A percentile compares a stretch with the other conserved stretches of the same genome.
These are phyloP conservation scores for Girardinichthys multiradiatus DNA, from an alignment of 2,113 vertebrate species.

Conservation along the genomic window DNA sequence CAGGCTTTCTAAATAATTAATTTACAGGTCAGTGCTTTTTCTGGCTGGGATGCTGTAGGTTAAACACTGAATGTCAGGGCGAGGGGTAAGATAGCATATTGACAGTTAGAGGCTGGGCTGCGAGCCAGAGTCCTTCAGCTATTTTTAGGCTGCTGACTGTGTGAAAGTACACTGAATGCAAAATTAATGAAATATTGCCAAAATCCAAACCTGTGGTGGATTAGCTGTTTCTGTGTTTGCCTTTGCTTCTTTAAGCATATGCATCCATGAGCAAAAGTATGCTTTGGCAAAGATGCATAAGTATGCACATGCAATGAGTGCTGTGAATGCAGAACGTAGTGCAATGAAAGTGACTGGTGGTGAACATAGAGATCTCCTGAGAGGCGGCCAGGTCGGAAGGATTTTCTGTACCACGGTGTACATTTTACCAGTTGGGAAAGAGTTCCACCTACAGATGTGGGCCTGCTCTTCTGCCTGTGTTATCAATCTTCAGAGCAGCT, in stretches of 20 bases:
- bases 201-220: conserved; percentile 62
- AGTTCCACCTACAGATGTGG: conserved; percentile 14
- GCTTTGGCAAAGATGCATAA: conserved; percentile 5
- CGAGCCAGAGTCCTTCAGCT: conserved; percentile 74
- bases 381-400: conserved; percentile 9
- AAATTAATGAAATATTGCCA: conserved; percentile 71
- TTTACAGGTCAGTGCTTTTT: conserved; percentile 11
- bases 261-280: conserved; percentile 1
- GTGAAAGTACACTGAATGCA: conserved; percentile 75
- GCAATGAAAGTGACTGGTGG: conserved; percentile 10
- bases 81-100: conserved; percentile 68
- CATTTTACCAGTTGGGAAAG: conserved; percentile 20
- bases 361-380: background rate
- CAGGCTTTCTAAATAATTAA: conserved; percentile 9
- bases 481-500: conserved; percentile 59
- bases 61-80: conserved; percentile 43
- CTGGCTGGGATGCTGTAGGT: conserved; percentile 40
- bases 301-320: background rate
- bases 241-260: conserved; percentile 32
- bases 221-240: conserved; percentile 41
- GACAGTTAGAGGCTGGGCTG: conserved; percentile 73
- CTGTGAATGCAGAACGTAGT: background rate
- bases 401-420: conserved; percentile 36
- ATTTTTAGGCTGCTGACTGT: conserved; percentile 81
- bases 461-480: conserved; percentile 59